Evolutionary conservation across 2,888 invertebrate genomes (phyloP).

Genomic region (Seira sanloemensis): DNA sequence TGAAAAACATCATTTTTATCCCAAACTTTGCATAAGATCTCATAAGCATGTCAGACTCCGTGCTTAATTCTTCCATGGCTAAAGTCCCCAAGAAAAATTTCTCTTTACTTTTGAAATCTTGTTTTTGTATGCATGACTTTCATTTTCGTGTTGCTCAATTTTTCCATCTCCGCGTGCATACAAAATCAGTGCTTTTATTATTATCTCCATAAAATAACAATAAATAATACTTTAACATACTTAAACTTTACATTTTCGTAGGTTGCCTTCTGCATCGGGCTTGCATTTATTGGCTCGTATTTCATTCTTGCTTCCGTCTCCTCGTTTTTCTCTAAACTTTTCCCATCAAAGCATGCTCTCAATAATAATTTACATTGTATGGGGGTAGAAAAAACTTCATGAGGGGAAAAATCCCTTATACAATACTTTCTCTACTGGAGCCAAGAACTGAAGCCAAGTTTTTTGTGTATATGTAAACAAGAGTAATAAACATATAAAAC

Average conservation of each 20-base stretch:
- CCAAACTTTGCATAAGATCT: too few species aligned
- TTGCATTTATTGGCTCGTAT: slow-evolving; percentile 7
- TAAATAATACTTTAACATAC: background rate
- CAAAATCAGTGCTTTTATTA: background rate
- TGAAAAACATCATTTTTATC: too few species aligned
- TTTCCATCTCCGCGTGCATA: background rate
- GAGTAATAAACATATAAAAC: too few species aligned
- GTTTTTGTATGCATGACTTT: background rate
- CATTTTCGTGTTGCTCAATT: background rate
- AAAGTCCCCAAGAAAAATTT: too few species aligned
- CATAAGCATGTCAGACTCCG: too few species aligned
- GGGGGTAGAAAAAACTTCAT: too few species aligned
- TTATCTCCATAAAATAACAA: background rate
- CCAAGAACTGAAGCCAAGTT: too few species aligned
- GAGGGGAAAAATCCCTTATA: too few species aligned
- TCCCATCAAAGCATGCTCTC: background rate
- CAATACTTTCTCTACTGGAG: too few species aligned
- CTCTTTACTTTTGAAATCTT: too few species aligned
- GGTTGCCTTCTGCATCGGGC: too few species aligned
- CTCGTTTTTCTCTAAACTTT: background rate
- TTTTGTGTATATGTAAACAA: too few species aligned
- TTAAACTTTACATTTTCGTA: background rate
- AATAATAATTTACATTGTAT: background rate
- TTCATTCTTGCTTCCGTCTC: background rate
- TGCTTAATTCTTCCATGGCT: background rate